Evolutionary conservation across 2,888 invertebrate species (phyloP), one percentile per base, ranked within the genome.

Genomic region (Caenorhabditis sp.): DNA sequence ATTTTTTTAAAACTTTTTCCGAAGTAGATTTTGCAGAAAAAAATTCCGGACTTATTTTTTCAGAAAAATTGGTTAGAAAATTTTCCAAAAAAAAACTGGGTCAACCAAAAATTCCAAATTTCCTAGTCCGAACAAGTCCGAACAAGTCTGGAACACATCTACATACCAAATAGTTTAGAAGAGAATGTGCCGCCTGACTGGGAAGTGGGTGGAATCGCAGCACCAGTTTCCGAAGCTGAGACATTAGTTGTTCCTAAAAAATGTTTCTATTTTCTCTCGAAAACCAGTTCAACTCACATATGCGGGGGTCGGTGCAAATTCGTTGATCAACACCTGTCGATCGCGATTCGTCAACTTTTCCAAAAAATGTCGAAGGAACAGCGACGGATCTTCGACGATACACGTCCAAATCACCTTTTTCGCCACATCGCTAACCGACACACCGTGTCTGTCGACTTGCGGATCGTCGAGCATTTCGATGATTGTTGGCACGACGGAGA

Each of bases 381-480:
- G 89, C 0, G 96, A 94, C 0, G 97, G 95, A 87, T 99, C 99
- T 90, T 99, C 99, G 0, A 97, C 97, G 55, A 99, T 91, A 88
- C 97, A 99, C 76, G 93, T 93, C 97, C 97, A 97, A 81, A 97
- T 95, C 0, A 96, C 95, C 91, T 96, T 94, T 89, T 95, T 95
- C 64, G 97, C 95, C 1, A 95, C 93, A 91, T 97, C 96, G 87
- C 95, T 95, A 0, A 99, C 97, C n/a, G 89, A 88, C 86, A 93
- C 93, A 0, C 97, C 97, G 88, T 96, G 95, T 1, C 92, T 90
- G 0, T 95, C 94, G 4, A 99, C 96, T 66, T 97, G 95, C 0
- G 95, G 93, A 89, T 99, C 99, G 87, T 99, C 97, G 59, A 99
- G 89, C 64, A 97, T 91, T 83, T 94, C 93, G 17, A 99, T 93